Base-by-base conservation (phyloP, 2,888 invertebrate genomes). In the Epinotia ramella region DNA sequence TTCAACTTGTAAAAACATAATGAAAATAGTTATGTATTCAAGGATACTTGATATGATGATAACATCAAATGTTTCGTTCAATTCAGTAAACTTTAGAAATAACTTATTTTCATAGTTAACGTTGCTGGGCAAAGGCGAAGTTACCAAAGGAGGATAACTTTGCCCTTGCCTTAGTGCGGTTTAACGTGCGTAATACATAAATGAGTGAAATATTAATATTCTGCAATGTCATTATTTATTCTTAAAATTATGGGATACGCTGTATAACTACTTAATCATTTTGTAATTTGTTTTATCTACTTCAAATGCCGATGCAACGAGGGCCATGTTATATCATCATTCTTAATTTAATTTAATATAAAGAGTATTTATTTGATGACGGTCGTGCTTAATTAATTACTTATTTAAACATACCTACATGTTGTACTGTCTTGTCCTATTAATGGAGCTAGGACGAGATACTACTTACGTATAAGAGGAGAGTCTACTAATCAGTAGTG, bases 61-160 rank as follows among this genome's bases (percentile, higher is more conserved):
- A 40, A 9, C 40, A 40, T 40, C 0, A 9, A 40, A 53, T n/a
- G 13, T 53, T 53, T 16, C 7, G 1, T n/a, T n/a, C 7, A 53
- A 6, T 53, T n/a, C 53, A 53, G 6, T 53, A 53, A 6, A 53
- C 53, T 2, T n/a, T 53, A n/a, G 7, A 53, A 4, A 13, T 49
- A 49, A 16, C 16, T 16, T 49, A 49, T 49, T 49, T 49, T 49
- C 16, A 49, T 6, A 49, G 16, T 49, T 16, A 49, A 49, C n/a
- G n/a, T n/a, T 9, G 1, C 28, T 28, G 49, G 28, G 65, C 65
- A 65, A 65, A 65, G 49, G 65, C 65, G 49, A 65, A 65, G 49
- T 65, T 13, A 12, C 20, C 12, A 64, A 46, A 64, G 46, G 3
- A 13, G 65, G 16, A n/a, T 46, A 49, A 65, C 46, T 65, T 9